phyloP scores from a whole-genome alignment of 2,888 invertebrate species.

The Orgyia antiqua region DNA sequence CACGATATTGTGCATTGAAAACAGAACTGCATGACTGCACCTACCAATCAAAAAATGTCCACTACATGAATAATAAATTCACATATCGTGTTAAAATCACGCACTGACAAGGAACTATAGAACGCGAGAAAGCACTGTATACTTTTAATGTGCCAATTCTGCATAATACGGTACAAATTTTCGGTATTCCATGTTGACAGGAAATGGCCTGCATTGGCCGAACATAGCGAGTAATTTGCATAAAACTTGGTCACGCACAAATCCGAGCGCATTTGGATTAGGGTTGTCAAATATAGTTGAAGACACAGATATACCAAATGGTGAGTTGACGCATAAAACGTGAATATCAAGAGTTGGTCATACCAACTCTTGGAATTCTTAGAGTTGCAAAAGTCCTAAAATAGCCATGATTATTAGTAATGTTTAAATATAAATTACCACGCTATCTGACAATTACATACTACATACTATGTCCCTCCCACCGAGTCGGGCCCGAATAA shows the following conservation, averaged over 20 bases:
- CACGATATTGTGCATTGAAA: too few species aligned
- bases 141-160: conserved; percentile 24
- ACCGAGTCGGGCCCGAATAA: too few species aligned
- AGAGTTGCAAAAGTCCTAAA: too few species aligned
- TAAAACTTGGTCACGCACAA: conserved; percentile 48
- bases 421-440: too few species aligned
- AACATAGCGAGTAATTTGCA: conserved; percentile 50
- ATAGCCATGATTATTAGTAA: too few species aligned
- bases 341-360: too few species aligned
- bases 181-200: conserved; percentile 46
- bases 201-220: conserved; percentile 55
- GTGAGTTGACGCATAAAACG: too few species aligned
- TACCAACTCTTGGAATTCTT: too few species aligned
- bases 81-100: not conserved
- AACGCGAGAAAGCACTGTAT: conserved; percentile 21
- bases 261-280: conserved; percentile 15
- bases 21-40: too few species aligned
- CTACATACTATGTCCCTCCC: too few species aligned
- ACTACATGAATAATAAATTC: conserved; percentile 19
- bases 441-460: too few species aligned
- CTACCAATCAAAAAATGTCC: conserved; percentile 3
- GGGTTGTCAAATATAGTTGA: not conserved
- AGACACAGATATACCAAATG: too few species aligned
- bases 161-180: conserved; percentile 34
- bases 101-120: conserved; percentile 14